Percentiles rank a stretch among this genome's conserved stretches.
phyloP scores from a whole-genome alignment of 2,113 vertebrate genomes.

The Sarotherodon lohbergeri region DNA sequence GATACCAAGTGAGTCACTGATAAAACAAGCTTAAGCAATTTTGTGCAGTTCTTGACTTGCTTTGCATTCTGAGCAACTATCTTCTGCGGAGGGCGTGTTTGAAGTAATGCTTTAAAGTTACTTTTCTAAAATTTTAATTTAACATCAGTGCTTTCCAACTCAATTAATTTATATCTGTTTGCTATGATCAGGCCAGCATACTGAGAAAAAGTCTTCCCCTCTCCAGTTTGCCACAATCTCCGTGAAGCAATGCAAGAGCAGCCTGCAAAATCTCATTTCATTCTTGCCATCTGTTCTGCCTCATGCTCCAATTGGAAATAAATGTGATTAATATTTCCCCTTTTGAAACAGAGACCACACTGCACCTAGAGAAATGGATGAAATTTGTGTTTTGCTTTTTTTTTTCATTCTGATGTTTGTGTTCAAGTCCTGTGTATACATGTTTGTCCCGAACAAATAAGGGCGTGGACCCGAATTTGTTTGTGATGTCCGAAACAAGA shows the following conservation, averaged over 20 bases:
- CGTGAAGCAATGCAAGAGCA: neutral
- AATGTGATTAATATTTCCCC: constrained; percentile 22
- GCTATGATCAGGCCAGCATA: neutral
- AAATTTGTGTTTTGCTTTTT: neutral
- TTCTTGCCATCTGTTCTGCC: constrained; percentile 42
- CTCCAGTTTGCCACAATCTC: neutral
- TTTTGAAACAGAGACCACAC: constrained; percentile 2
- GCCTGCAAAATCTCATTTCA: constrained; percentile 23
- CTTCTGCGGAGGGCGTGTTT: neutral
- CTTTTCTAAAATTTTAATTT: neutral
- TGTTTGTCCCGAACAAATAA: neutral
- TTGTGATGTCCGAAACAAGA: neutral
- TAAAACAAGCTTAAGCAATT: constrained; percentile 7
- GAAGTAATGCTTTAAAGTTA: neutral
- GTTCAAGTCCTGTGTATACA: neutral
- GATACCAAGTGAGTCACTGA: constrained; percentile 7
- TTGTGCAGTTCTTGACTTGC: neutral
- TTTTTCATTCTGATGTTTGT: neutral
- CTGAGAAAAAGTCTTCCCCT: neutral
- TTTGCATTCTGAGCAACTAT: neutral
- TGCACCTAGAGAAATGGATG: neutral
- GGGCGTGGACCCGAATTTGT: neutral
- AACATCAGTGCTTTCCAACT: neutral
- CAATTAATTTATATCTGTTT: neutral
- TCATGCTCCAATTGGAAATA: constrained; percentile 26